Base-by-base conservation (phyloP, 2,888 invertebrate species). In the Eupelmus urozonus region DNA sequence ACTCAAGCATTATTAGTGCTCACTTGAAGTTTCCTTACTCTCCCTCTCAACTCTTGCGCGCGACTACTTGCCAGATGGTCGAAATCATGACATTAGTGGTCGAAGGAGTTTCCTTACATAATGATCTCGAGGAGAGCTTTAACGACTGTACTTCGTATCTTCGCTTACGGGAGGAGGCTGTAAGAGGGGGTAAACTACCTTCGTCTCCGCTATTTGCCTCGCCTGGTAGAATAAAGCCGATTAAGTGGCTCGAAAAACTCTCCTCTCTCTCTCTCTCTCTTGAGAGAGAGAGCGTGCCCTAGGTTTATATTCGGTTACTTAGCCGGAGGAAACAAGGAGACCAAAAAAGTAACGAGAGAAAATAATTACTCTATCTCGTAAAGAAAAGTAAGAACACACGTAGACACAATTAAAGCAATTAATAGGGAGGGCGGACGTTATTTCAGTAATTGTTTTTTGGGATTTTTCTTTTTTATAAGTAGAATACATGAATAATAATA, bases 51-150 rank as follows among this genome's bases (percentile, higher is more conserved):
- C 13, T 45, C 45, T 45, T 45, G 9, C 45, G 16, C 59, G n/a
- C 23, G 51, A 59, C 66, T 53, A 75, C 70, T 66, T 65, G 29
- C 75, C 69, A 75, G 53, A 51, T 72, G 70, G 40, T 72, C 53
- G 57, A 79, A 75, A 75, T 79, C 71, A 59, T 79, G 71, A 76
- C 71, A 72, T 79, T 79, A 79, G 71, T 62, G 62, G 62, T 40
- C 45, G 53, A 79, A 71, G 71, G 9, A 66, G 40, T 59, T 79
- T 13, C 40, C 67, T 67, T 76, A 75, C 59, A 72, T 79, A 76
- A 79, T 79, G 71, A 79, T 75, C 71, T 72, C 18, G 42, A 59
- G 65, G 49, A 74, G 29, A 70, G 55, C 60, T 59, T 70, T 78
- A 78, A 78, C 66, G 62, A 72, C 60, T 71, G 66, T 51, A 79